These are phyloP conservation scores for Equus quagga DNA, from an alignment of 2,113 vertebrate genomes.

Conservation along the genomic window DNA sequence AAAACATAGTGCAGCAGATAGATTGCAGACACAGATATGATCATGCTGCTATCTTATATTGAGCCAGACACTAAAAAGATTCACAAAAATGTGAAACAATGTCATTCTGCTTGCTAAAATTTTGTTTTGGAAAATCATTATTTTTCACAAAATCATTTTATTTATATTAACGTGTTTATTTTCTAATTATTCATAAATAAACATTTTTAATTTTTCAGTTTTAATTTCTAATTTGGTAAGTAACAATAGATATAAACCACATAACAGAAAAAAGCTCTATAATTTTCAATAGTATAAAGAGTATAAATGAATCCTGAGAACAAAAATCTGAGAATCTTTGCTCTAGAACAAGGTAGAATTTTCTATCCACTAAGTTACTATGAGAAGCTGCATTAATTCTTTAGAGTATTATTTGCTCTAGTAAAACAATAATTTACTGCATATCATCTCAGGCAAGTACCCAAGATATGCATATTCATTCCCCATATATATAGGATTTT, in stretches of 20 bases:
- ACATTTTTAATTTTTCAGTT: not conserved
- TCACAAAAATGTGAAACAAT: not conserved
- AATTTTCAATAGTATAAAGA: not conserved
- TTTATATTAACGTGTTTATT: not conserved
- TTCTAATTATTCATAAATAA: not conserved
- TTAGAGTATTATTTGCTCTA: not conserved
- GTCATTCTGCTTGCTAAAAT: not conserved
- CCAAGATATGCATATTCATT: not conserved
- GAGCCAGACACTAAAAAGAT: not conserved
- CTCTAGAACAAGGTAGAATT: not conserved
- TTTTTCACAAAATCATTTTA: not conserved
- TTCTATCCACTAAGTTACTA: not conserved
- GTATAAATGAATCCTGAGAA: not conserved
- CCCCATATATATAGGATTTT: not conserved
- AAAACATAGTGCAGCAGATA: not conserved
- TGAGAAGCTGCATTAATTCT: not conserved
- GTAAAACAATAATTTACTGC: not conserved
- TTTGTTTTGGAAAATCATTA: not conserved
- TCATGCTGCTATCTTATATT: not conserved
- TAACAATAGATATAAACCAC: not conserved
- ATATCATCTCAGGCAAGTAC: not conserved
- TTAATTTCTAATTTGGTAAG: not conserved
- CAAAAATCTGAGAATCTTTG: not conserved
- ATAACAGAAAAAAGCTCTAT: not conserved
- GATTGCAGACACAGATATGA: not conserved